Conservation (phyloP, 1,140 invertebrate genomes). For the Drosophila subpulchrella region DNA sequence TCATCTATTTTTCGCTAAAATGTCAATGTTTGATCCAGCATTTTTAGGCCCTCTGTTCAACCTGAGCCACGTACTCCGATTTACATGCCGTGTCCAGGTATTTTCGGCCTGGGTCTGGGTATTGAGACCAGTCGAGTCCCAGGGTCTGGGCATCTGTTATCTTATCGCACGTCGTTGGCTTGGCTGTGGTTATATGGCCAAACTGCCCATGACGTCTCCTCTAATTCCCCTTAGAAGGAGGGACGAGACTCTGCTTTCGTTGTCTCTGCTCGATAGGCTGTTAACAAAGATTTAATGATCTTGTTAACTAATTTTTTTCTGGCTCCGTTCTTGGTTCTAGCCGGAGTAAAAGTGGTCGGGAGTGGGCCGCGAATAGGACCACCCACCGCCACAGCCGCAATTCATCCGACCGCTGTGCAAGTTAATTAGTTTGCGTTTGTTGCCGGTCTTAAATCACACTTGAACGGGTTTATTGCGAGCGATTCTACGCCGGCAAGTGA, state of each 20-base stretch:
- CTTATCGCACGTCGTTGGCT: constrained; percentile 51
- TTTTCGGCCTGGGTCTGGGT: constrained; percentile 7
- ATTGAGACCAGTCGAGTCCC: constrained; percentile 3
- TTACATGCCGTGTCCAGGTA: constrained; percentile 43
- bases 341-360: not conserved
- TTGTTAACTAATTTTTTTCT: constrained; percentile 74
- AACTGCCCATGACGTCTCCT: constrained; percentile 36
- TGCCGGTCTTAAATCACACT: constrained; percentile 39
- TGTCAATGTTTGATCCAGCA: too few species aligned
- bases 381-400: constrained; percentile 57
- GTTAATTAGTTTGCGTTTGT: constrained; percentile 66
- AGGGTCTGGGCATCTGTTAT: constrained; percentile 38
- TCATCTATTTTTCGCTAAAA: too few species aligned
- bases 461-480: constrained; percentile 30
- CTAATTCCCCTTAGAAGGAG: constrained; percentile 35
- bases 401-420: constrained; percentile 53
- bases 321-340: constrained; percentile 19
- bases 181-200: constrained; percentile 16
- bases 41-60: not conserved
- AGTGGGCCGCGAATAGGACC: constrained; percentile 27
- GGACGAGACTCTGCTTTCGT: constrained; percentile 11
- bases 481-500: constrained; percentile 2
- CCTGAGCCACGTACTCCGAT: constrained; percentile 47
- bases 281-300: constrained; percentile 81
- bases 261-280: constrained; percentile 46